Base-by-base conservation (phyloP, 2,888 invertebrate genomes). In the Eristalinus sepulchralis region DNA sequence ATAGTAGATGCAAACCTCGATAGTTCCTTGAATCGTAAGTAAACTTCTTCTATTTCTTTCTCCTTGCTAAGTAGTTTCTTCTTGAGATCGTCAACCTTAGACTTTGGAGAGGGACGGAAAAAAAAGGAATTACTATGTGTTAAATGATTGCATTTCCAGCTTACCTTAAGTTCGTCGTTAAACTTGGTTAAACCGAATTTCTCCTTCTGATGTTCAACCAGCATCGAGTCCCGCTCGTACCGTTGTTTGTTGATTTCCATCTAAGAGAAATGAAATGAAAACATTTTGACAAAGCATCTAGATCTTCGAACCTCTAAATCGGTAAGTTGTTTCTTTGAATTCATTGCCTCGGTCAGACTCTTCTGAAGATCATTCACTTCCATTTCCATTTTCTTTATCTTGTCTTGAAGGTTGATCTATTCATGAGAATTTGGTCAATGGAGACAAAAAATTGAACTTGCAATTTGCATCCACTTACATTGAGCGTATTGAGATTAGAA, bases 101-200 rank as follows among this genome's bases (percentile, higher is more conserved):
- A n/a, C 83, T 83, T 9, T 11, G 0, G 53, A 11, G n/a, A 27
- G 24, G 66, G 31, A 24, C 24, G 17, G 33, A n/a, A 33, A 60
- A 4, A n/a, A 27, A 27, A 27, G 27, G 27, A 27, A 3, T 27
- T 27, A 27, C 27, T 3, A 27, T 27, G 27, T 27, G 27, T 27
- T 27, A 2, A 27, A 5, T 27, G 27, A 27, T 27, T 27, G 27
- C 17, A 20, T 0, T 1, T 1, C 0, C 17, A 17, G 2, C 53
- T 73, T 68, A 78, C 86, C 73, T 62, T 79, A 10, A 86, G 62
- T 20, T 57, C 53, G 1, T 67, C 71, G 31, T 55, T 75, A 11
- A n/a, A 2, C 20, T n/a, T 10, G 4, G 47, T 6, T 10, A 57
- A 1, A 0, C 17, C 33, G 1, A 33, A 47, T 67, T 75, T 83